Percentiles rank a stretch among this genome's conserved stretches.
These are phyloP conservation scores for Drosophila aldrichi DNA, from an alignment of 2,888 invertebrate genomes.

Conservation along the genomic window DNA sequence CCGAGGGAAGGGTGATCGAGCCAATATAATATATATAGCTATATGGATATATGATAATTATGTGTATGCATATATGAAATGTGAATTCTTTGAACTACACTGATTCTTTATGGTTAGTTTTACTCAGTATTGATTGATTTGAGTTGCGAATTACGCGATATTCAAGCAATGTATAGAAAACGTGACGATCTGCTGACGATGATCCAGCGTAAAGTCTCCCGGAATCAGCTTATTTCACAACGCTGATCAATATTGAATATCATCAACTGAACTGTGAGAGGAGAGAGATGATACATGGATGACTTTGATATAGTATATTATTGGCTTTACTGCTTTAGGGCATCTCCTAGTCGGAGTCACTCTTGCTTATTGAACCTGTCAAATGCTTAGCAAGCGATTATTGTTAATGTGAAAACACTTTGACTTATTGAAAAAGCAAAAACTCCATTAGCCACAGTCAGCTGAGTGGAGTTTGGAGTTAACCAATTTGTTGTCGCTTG, in stretches of 20 bases:
- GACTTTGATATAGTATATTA: neutral
- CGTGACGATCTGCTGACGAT: neutral
- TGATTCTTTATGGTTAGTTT: too few relatives aligned
- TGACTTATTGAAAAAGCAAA: neutral
- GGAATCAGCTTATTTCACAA: neutral
- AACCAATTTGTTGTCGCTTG: constrained; percentile 11
- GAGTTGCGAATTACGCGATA: too few relatives aligned
- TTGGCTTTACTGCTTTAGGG: neutral
- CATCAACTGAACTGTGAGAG: too few relatives aligned
- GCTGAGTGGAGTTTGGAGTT: neutral
- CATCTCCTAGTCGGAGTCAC: neutral
- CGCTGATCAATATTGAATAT: neutral
- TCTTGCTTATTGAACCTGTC: neutral
- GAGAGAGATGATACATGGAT: too few relatives aligned
- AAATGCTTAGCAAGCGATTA: neutral
- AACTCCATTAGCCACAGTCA: constrained; percentile 3
- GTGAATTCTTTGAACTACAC: too few relatives aligned
- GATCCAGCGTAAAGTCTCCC: neutral
- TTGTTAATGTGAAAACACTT: constrained; percentile 1
- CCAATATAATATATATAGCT: neutral
- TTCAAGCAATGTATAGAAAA: neutral
- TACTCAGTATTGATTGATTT: too few relatives aligned
- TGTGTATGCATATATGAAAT: too few relatives aligned
- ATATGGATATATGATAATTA: too few relatives aligned
- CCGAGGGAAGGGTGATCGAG: neutral